Evolutionary conservation across 2,797 vertebrate species (phyloP).

Genomic region (Periparus ater): DNA sequence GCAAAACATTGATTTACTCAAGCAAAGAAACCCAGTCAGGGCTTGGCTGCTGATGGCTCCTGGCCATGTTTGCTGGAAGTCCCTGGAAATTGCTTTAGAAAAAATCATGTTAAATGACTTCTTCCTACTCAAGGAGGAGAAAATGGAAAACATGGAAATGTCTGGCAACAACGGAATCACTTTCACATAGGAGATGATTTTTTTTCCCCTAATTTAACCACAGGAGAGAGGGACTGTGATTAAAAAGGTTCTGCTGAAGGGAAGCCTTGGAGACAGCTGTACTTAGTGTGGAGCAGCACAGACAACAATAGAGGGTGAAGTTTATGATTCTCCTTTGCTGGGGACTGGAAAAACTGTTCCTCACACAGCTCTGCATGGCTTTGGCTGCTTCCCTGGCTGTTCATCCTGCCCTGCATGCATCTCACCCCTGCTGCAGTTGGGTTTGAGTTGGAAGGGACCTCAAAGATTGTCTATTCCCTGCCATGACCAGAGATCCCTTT

Average conservation of each 20-base stretch:
- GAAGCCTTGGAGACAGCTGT: neutral
- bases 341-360: neutral
- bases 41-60: neutral
- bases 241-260: neutral
- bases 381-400: neutral
- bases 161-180: neutral
- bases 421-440: neutral
- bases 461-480: neutral
- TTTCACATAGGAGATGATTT: neutral
- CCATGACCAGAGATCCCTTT: neutral
- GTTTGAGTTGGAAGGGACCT: neutral
- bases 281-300: neutral
- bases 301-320: neutral
- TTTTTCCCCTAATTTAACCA: neutral
- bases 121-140: neutral
- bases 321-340: neutral
- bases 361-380: neutral
- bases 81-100: neutral
- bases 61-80: rapidly evolving
- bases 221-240: neutral
- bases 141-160: neutral
- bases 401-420: neutral
- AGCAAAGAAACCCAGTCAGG: neutral
- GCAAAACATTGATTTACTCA: neutral
- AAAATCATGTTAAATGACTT: neutral